Conservation (phyloP, 1,140 invertebrate genomes). For the Adelges cooleyi region DNA sequence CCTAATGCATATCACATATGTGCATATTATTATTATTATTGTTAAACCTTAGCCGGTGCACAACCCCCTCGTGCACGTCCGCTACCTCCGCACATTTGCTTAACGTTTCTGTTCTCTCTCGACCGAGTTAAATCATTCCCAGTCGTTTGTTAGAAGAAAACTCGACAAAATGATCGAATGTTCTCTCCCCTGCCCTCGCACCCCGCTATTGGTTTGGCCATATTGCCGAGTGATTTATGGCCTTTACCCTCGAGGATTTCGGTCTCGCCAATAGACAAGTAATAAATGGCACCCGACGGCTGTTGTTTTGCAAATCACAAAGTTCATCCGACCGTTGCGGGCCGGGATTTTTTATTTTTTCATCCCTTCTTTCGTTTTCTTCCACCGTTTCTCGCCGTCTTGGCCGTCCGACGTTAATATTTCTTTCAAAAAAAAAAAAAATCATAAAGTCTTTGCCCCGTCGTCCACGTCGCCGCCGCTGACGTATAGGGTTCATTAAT, state of each 20-base stretch:
- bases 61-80: slow-evolving; percentile 10
- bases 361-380: neutral
- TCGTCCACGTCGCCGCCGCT: neutral
- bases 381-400: neutral
- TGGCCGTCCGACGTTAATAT: slow-evolving; percentile 12
- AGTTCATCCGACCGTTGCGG: slow-evolving; percentile 20
- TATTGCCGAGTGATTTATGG: slow-evolving; percentile 24
- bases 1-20: too few relatives aligned
- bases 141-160: slow-evolving; percentile 18
- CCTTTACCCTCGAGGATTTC: neutral
- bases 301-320: slow-evolving; percentile 25
- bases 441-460: slow-evolving; percentile 7
- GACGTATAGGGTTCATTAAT: slow-evolving; percentile 26
- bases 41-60: neutral
- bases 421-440: neutral
- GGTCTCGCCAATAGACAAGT: slow-evolving; percentile 18
- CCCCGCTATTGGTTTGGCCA: neutral
- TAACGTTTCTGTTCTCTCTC: neutral
- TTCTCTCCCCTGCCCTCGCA: neutral
- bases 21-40: too few relatives aligned
- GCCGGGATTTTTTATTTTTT: slow-evolving; percentile 1
- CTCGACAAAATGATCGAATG: slow-evolving; percentile 21
- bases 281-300: slow-evolving; percentile 25
- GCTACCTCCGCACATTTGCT: too few relatives aligned
- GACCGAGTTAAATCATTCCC: slow-evolving; percentile 16